These are phyloP conservation scores for Holothuria scabra DNA, from an alignment of 53 echinoderm and acorn worm genomes.

Conservation along the genomic window DNA sequence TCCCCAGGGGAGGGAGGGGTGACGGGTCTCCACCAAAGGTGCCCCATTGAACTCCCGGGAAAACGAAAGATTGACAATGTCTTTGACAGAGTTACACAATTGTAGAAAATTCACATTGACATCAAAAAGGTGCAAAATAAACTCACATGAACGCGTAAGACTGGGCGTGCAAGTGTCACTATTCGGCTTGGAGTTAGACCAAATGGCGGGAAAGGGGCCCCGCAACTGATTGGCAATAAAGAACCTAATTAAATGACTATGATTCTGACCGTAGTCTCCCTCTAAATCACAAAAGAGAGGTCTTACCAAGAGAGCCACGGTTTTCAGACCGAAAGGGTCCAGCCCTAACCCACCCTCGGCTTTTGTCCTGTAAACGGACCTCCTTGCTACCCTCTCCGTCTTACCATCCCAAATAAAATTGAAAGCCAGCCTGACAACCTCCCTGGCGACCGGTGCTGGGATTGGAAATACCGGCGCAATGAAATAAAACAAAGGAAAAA, in stretches of 20 bases:
- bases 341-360: not conserved
- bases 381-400: not conserved
- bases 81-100: too few relatives aligned
- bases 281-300: not conserved
- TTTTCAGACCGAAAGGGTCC: conserved; percentile 1
- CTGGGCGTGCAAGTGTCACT: too few relatives aligned
- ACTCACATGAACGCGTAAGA: too few relatives aligned
- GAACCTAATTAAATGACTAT: not conserved
- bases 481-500: conserved; percentile 18
- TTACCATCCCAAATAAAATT: not conserved
- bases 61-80: too few relatives aligned
- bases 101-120: too few relatives aligned
- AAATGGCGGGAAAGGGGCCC: not conserved
- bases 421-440: not conserved
- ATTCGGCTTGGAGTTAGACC: conserved; percentile 8
- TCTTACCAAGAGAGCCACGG: not conserved
- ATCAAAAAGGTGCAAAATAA: too few relatives aligned
- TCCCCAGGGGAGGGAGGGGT: too few relatives aligned
- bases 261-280: not conserved
- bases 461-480: too few relatives aligned
- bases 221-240: not conserved
- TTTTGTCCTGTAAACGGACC: not conserved
- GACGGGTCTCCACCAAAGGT: too few relatives aligned
- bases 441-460: not conserved
- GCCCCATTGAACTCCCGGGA: too few relatives aligned